These are phyloP conservation scores for Gasteruption jaculator DNA, from an alignment of 2,888 invertebrate species.

Conservation along the genomic window DNA sequence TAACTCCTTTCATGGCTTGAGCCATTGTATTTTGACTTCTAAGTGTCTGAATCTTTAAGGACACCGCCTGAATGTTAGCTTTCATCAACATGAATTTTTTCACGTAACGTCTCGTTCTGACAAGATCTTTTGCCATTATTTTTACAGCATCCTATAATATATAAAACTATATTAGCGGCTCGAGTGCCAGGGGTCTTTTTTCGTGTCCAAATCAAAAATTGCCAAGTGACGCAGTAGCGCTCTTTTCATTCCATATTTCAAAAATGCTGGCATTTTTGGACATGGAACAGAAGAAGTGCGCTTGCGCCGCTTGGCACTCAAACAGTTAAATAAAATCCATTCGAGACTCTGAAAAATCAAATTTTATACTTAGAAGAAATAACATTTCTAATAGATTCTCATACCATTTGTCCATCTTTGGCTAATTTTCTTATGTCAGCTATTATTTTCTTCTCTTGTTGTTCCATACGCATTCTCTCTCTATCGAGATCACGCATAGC, in stretches of 20 bases:
- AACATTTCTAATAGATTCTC: background rate
- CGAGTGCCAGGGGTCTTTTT: too few relatives aligned
- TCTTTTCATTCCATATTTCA: too few relatives aligned
- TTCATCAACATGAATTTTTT: slow-evolving; percentile 99
- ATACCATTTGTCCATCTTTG: slow-evolving; percentile 97
- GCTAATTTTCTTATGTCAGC: slow-evolving; percentile 98
- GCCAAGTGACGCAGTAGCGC: too few relatives aligned
- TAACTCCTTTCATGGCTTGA: slow-evolving; percentile 98
- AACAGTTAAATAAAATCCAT: slow-evolving; percentile 13
- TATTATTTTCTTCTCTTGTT: slow-evolving; percentile 98
- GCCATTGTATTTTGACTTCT: slow-evolving; percentile 99
- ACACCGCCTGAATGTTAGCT: slow-evolving; percentile 97
- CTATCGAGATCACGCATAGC: slow-evolving; percentile 97
- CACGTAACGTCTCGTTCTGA: slow-evolving; percentile 88
- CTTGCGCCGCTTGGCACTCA: too few relatives aligned
- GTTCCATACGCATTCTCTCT: slow-evolving; percentile 92
- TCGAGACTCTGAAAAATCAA: slow-evolving; percentile 5
- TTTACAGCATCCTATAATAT: slow-evolving; percentile 94
- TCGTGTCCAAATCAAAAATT: too few relatives aligned
- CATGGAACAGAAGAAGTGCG: too few relatives aligned
- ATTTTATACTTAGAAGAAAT: slow-evolving; percentile 4
- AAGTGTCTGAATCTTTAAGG: slow-evolving; percentile 95
- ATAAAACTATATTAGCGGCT: slow-evolving; percentile 4
- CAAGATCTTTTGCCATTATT: slow-evolving; percentile 99
- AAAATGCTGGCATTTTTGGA: too few relatives aligned